phyloP scores from a whole-genome alignment of 37 sponge, comb jelly and placozoan species.

The Eunapius fragilis region DNA sequence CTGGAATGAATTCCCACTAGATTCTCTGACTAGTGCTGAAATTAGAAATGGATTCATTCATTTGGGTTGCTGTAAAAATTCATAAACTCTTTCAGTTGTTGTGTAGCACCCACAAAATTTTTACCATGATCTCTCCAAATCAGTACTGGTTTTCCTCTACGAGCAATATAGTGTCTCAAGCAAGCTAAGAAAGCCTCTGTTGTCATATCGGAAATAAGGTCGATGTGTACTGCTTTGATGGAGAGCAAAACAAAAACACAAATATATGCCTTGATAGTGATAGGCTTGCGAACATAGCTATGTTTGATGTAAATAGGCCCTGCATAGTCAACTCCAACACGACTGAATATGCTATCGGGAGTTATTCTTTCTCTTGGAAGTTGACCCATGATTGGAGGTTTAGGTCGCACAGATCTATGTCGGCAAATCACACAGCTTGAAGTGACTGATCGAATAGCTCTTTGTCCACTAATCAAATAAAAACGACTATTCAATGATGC shows the following conservation, averaged over 20 bases:
- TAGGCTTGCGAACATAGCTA: conserved; percentile 20
- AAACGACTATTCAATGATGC: conserved; percentile 11
- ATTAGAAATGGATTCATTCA: too few relatives aligned
- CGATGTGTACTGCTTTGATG: conserved; percentile 38
- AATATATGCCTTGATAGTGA: conserved; percentile 23
- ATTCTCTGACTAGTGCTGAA: conserved; percentile 42
- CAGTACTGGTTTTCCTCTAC: too few relatives aligned
- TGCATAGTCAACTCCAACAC: conserved; percentile 34
- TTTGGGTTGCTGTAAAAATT: conserved; percentile 15
- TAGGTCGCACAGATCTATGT: not conserved
- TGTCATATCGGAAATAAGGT: conserved; percentile 30
- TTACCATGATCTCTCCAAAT: conserved; percentile 61
- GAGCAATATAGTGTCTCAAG: too few relatives aligned
- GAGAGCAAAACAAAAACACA: conserved; percentile 30
- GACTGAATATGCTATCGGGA: not conserved
- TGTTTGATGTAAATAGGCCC: conserved; percentile 27
- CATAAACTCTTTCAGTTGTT: conserved; percentile 29
- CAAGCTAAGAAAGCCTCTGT: too few relatives aligned
- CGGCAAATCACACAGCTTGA: conserved; percentile 18
- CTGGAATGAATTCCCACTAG: conserved; percentile 32
- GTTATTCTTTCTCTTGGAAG: conserved; percentile 28
- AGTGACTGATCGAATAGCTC: conserved; percentile 14
- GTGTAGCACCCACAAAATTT: conserved; percentile 43
- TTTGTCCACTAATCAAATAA: conserved; percentile 20
- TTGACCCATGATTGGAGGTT: conserved; percentile 19